A percentile compares a stretch with the other conserved stretches of the same genome.
phyloP scores from a whole-genome alignment of 2,797 vertebrate genomes.

The Melanotaenia maccullochi region DNA sequence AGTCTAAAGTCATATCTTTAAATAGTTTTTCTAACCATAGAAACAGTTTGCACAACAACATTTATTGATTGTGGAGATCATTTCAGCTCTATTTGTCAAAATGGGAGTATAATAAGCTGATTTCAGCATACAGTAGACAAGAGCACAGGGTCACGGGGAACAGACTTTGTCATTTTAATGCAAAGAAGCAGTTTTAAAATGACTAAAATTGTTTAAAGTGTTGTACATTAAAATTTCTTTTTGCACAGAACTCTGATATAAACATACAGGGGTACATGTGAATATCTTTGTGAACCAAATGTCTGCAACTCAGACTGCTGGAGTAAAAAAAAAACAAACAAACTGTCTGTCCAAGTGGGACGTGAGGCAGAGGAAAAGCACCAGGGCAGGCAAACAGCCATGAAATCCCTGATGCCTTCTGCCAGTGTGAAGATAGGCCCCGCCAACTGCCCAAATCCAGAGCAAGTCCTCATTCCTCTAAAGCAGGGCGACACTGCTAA shows the following conservation, averaged over 20 bases:
- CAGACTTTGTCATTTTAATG: too few relatives aligned
- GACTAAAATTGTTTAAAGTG: constrained; percentile 7
- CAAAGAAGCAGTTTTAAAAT: not conserved
- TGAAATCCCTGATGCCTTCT: constrained; percentile 78
- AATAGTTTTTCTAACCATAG: not conserved
- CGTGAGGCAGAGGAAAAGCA: constrained; percentile 63
- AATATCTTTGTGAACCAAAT: constrained; percentile 50
- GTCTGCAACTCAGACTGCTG: constrained; percentile 31
- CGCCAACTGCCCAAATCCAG: constrained; percentile 79
- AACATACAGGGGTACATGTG: constrained; percentile 18
- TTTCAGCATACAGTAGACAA: not conserved
- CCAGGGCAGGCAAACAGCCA: constrained; percentile 77
- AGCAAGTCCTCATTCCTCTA: constrained; percentile 73
- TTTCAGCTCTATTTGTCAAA: not conserved
- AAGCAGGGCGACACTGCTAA: constrained; percentile 59
- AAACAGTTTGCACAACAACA: not conserved
- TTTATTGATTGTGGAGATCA: not conserved
- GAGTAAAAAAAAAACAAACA: not conserved
- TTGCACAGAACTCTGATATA: constrained; percentile 30
- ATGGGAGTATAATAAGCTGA: not conserved
- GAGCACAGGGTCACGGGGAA: not conserved
- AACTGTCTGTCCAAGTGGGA: constrained; percentile 57
- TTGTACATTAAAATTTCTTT: not conserved
- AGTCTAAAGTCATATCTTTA: not conserved
- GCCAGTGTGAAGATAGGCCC: constrained; percentile 80